Percentiles rank a stretch among this genome's conserved stretches.
Conservation (phyloP, 92 coral and sea anemone genomes). For the Montipora capitata region DNA sequence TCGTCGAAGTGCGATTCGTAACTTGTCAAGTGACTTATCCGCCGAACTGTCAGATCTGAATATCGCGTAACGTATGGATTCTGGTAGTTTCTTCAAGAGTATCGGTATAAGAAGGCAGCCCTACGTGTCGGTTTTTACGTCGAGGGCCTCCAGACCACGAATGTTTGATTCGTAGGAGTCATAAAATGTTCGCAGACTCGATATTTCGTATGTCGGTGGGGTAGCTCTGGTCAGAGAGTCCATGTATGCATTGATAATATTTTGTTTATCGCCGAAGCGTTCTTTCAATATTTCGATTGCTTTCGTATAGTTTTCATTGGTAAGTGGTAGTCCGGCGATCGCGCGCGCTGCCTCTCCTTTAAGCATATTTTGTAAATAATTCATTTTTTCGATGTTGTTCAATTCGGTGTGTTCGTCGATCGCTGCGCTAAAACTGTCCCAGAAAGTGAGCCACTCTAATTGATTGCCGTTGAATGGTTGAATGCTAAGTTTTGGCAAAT, state of each 20-base stretch:
- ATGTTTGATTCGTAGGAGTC: conserved; percentile 70
- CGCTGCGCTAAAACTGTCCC: no score
- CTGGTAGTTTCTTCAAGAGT: conserved; percentile 63
- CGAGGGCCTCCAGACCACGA: conserved; percentile 73
- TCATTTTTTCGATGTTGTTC: conserved; percentile 41
- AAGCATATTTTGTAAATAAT: conserved; percentile 22
- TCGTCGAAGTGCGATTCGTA: conserved; percentile 33
- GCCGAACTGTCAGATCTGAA: conserved; percentile 36
- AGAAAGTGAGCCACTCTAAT: conserved; percentile 62
- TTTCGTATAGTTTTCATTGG: conserved; percentile 58
- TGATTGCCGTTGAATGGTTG: conserved; percentile 61
- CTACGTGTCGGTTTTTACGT: conserved; percentile 62
- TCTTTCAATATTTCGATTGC: conserved; percentile 75
- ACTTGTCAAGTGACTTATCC: conserved; percentile 26
- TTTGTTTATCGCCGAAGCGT: conserved; percentile 70
- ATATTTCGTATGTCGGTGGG: conserved; percentile 49
- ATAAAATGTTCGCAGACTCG: no score
- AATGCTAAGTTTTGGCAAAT: conserved; percentile 50
- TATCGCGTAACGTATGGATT: background rate
- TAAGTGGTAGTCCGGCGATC: conserved; percentile 60
- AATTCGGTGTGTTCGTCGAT: conserved; percentile 1
- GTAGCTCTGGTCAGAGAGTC: conserved; percentile 53
- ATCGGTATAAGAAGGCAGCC: conserved; percentile 63
- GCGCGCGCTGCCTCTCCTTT: conserved; percentile 76
- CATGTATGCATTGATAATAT: conserved; percentile 63